Percentiles rank a stretch among this genome's conserved stretches.
Conservation (phyloP, 2,113 vertebrate genomes). For the Hydropotes inermis region DNA sequence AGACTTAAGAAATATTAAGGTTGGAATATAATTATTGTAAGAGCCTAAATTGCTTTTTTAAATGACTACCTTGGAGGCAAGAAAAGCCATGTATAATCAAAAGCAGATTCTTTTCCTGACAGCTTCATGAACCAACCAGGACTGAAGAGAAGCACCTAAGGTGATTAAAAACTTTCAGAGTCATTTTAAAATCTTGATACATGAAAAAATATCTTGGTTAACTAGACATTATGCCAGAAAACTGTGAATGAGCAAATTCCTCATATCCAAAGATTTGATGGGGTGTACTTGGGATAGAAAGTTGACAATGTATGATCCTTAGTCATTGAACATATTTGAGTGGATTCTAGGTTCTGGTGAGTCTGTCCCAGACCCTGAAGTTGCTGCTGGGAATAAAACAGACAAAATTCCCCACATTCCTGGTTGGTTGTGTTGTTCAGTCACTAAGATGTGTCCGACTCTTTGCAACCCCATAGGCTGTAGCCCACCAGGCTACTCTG, state of each 20-base stretch:
- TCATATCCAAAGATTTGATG: neutral
- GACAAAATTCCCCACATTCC: neutral
- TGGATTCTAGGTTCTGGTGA: neutral
- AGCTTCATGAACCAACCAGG: slow-evolving; percentile 35
- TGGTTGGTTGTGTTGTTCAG: neutral
- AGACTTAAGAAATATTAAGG: slow-evolving; percentile 29
- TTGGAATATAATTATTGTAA: slow-evolving; percentile 52
- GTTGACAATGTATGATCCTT: neutral
- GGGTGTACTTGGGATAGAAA: neutral
- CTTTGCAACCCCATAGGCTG: neutral
- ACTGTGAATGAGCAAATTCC: neutral
- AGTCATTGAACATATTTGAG: neutral
- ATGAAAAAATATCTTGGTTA: slow-evolving; percentile 14
- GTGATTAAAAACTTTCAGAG: slow-evolving; percentile 37
- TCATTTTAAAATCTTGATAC: slow-evolving; percentile 4
- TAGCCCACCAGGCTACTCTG: neutral
- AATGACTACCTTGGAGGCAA: slow-evolving; percentile 41
- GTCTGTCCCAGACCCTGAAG: neutral
- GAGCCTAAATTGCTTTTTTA: slow-evolving; percentile 49
- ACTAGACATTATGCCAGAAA: neutral
- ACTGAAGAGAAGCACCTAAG: slow-evolving; percentile 8
- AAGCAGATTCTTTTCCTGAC: slow-evolving; percentile 29
- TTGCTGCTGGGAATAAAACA: neutral
- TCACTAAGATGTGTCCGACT: neutral
- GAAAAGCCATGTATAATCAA: slow-evolving; percentile 33